Evolutionary conservation across 2,797 vertebrate genomes (phyloP), one percentile per base, ranked within the genome.

Genomic region (Liasis olivaceus): DNA sequence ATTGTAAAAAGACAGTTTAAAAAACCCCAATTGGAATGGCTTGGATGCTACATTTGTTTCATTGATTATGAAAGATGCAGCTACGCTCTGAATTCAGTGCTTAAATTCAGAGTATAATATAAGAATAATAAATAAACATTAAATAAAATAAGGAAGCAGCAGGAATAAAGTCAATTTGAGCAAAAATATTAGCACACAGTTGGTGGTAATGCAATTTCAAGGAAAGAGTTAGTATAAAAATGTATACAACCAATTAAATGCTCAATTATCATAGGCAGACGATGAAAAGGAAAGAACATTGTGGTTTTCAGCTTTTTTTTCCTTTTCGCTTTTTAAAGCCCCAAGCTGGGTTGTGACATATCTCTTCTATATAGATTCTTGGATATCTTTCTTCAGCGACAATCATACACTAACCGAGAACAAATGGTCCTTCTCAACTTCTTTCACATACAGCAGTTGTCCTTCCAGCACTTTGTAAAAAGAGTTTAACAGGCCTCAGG

Each of bases 81-180:
- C 66, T 88, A 51, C n/a, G 0, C 60, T 56, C 22, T 92, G 59
- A 89, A 64, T 60, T 88, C 20, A 14, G 3, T 26, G 66, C 86
- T 31, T 26, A 62, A 91, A 47, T 56, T 47, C 87, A 36, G 24
- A 31, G 20, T 60, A 66, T 15, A 64, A 89, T 22, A 24, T 51
- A 63, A 72, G 59, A 17, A 85, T 90, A 60, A 90, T 90, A 90
- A 90, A 87, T 64, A 62, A 54, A 42, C 5, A 66, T 89, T 89
- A 92, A 92, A 36, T 84, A 89, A 89, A 89, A 89, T 89, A 85
- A 64, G 91, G 24, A 89, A 92, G 56, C 60, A 89, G 72, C 91
- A 92, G 60, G 77, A 84, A 47, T 64, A 66, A 92, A 89, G 36
- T 89, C 60, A 89, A 66, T 92, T 85, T 51, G 85, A 59, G 14